Evolutionary conservation across 2,888 invertebrate genomes (phyloP), one percentile per base, ranked within the genome.

Genomic region (Ectemnius lituratus): DNA sequence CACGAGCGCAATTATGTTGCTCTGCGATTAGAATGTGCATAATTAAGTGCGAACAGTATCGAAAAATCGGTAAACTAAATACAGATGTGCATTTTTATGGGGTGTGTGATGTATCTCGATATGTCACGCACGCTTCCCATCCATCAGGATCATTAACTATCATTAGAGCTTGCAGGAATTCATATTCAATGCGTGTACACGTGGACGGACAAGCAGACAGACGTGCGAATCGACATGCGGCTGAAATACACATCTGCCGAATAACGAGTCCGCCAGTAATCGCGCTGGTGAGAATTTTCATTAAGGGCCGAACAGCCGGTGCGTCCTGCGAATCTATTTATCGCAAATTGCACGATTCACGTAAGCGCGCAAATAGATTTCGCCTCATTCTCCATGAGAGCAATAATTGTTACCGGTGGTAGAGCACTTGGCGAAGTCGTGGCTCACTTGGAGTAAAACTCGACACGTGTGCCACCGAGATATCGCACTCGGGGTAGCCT

Each of bases 131-230:
- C 46, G 59, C 37, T 59, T 37, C 56, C 62, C 67, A 45, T 67
- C 45, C 49, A 37, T 52, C 49, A n/a, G 62, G 60, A 77, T 77
- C 76, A 73, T 76, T 76, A 77, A 69, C 72, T 58, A 63, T 76
- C 76, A 63, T 58, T 69, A 59, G 57, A 6, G 8, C 37, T 2
- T 16, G 28, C 13, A 8, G 16, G 27, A 28, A 69, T 75, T 63
- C 62, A 60, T 69, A 72, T 74, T 61, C 70, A 16, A 13, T 13
- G 16, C 52, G 52, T 13, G 52, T 13, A 16, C 16, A 13, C 2
- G 52, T 16, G 16, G 2, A 2, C 27, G 20, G 11, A 37, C 37
- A 16, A 37, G 14, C 64, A 13, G 20, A 37, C 37, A 11, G 37
- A 37, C 37, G 11, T 37, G 37, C 37, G 11, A 27, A 3, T n/a